Evolutionary conservation across 2,888 invertebrate genomes (phyloP).

Genomic region (Leptura quadrifasciata): DNA sequence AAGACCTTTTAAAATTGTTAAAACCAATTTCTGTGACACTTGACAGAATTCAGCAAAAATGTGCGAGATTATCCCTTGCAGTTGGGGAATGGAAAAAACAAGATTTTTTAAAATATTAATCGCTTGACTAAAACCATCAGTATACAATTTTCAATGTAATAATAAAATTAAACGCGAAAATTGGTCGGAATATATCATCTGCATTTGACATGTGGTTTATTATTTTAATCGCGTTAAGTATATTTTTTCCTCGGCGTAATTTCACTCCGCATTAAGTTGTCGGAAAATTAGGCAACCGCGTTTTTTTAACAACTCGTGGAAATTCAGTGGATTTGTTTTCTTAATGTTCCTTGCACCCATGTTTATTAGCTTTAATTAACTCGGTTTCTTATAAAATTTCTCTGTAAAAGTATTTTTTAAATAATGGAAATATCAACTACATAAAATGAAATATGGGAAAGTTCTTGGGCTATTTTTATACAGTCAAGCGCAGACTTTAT

Average conservation of each 20-base stretch:
- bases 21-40: no score
- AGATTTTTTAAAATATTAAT: no score
- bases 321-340: constrained; percentile 8
- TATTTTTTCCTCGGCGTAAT: background rate
- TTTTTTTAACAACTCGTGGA: constrained; percentile 9
- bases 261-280: background rate
- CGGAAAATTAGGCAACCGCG: constrained; percentile 12
- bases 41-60: no score
- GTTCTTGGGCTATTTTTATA: background rate
- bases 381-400: background rate
- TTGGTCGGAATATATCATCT: constrained; percentile 22
- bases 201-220: constrained; percentile 31
- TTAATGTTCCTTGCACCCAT: background rate
- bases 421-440: constrained; percentile 3
- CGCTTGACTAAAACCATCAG: no score
- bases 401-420: background rate
- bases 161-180: constrained; percentile 1
- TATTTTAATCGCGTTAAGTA: constrained; percentile 17
- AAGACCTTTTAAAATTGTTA: no score
- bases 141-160: background rate
- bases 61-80: no score
- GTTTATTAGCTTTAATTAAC: constrained; percentile 21
- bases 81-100: no score
- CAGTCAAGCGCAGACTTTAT: constrained; percentile 7
- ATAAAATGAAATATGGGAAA: constrained; percentile 7